Base-by-base conservation (phyloP, 2,888 invertebrate species). In the Eupithecia inturbata region DNA sequence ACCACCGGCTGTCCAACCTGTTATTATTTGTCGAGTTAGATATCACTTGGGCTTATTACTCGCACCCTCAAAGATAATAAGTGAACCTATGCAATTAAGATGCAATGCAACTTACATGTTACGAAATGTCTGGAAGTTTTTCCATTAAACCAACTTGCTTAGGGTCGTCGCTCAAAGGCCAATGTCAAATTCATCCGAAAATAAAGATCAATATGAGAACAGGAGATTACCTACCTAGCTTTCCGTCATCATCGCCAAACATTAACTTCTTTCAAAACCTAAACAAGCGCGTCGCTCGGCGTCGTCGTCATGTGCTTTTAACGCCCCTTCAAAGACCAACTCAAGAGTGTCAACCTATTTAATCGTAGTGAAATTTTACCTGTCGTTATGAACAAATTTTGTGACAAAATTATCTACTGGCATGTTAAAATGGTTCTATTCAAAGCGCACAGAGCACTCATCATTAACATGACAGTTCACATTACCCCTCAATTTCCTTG, bases 401-500 rank as follows among this genome's bases (percentile, higher is more conserved):
- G 45, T n/a, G 45, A 16, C 9, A 45, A 45, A 9, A n/a, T 45
- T 19, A 41, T 41, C 39, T 12, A 14, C 14, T 45, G 6, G 45
- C 19, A 16, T 28, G 28, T 22, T 53, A 22, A 22, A 53, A 22
- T 53, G 22, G 53, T 22, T 53, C 22, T 12, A 10, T 10, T 57
- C 57, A 57, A 57, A 57, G n/a, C n/a, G n/a, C 19, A 62, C 31
- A 22, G 26, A 60, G 64, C 67, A 72, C 73, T 80, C 80, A 76
- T 79, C 72, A 62, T n/a, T n/a, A n/a, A n/a, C n/a, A 62, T 62
- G 9, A 19, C 28, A 16, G 62, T 31, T 28, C 62, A 76, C 73
- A 79, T 73, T 79, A 70, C 63, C 76, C 68, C 63, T 76, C 60
- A 68, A 77, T 72, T 80, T 76, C 67, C 76, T 79, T 77, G 69